These are phyloP conservation scores for Myotis pilosus DNA, from an alignment of 2,797 vertebrate genomes.

Conservation along the genomic window DNA sequence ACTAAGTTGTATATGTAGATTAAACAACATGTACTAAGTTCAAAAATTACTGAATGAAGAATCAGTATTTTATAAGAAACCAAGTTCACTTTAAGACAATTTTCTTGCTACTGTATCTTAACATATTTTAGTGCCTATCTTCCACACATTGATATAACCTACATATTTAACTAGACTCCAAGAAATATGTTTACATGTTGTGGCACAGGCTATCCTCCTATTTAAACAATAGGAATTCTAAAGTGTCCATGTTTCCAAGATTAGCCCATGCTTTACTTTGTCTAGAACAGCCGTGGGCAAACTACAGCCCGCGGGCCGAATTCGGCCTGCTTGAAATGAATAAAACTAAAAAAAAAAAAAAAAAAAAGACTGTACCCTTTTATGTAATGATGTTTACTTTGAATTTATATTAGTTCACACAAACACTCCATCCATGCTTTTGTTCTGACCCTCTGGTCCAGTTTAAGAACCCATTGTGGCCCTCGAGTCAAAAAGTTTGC, in stretches of 20 bases:
- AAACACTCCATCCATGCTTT: too few species aligned
- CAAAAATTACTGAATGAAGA: background rate
- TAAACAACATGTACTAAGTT: background rate
- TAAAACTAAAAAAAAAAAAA: too few species aligned
- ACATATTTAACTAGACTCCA: background rate
- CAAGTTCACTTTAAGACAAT: background rate
- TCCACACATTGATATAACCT: background rate
- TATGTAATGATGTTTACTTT: too few species aligned
- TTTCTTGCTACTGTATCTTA: background rate
- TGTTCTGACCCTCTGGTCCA: too few species aligned
- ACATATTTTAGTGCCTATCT: background rate
- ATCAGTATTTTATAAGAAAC: background rate
- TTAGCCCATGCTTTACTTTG: background rate
- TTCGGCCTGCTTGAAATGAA: too few species aligned
- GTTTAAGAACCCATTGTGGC: too few species aligned
- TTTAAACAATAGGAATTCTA: background rate
- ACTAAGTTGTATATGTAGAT: background rate
- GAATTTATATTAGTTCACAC: too few species aligned
- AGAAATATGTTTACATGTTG: background rate
- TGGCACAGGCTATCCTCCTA: background rate
- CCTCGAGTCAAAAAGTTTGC: too few species aligned
- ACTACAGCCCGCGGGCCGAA: too few species aligned
- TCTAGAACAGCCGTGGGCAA: background rate
- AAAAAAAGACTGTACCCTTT: too few species aligned
- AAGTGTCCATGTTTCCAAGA: background rate